Evolutionary conservation across 2,113 vertebrate genomes (phyloP).

Genomic region (Rattus norvegicus): DNA sequence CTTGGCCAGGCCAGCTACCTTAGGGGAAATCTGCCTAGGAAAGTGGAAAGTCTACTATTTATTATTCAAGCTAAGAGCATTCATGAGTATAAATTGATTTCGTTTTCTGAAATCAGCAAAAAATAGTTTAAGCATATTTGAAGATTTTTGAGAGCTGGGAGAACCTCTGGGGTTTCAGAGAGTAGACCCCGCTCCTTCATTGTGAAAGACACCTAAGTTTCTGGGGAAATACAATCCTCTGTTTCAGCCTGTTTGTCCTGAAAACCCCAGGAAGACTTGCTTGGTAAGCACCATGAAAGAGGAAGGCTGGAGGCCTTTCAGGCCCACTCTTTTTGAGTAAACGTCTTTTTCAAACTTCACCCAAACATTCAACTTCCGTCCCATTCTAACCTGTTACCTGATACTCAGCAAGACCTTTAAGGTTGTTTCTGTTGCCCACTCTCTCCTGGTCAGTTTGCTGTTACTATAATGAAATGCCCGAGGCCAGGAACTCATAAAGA

Average conservation of each 20-base stretch:
- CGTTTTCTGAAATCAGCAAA: conserved; percentile 50
- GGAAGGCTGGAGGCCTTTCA: background rate
- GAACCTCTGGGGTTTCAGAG: conserved; percentile 41
- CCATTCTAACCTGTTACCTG: background rate
- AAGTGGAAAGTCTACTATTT: background rate
- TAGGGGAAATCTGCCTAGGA: background rate
- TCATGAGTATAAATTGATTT: background rate
- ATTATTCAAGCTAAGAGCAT: background rate
- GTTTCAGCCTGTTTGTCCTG: conserved; percentile 22
- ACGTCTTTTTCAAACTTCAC: background rate
- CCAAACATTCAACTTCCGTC: background rate
- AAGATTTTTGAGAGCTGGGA: background rate
- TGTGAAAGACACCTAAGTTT: conserved; percentile 48
- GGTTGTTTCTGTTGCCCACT: background rate
- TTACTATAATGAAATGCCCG: background rate
- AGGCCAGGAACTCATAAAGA: background rate
- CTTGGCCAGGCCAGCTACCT: background rate
- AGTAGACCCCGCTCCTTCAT: background rate
- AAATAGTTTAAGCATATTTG: background rate
- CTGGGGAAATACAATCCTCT: conserved; percentile 56
- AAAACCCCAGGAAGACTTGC: background rate
- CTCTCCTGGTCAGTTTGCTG: background rate
- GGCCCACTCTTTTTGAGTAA: background rate
- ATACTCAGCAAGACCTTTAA: fast-evolving
- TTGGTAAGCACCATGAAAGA: background rate